phyloP scores from a whole-genome alignment of 2,113 vertebrate genomes.

The Symphodus melops region DNA sequence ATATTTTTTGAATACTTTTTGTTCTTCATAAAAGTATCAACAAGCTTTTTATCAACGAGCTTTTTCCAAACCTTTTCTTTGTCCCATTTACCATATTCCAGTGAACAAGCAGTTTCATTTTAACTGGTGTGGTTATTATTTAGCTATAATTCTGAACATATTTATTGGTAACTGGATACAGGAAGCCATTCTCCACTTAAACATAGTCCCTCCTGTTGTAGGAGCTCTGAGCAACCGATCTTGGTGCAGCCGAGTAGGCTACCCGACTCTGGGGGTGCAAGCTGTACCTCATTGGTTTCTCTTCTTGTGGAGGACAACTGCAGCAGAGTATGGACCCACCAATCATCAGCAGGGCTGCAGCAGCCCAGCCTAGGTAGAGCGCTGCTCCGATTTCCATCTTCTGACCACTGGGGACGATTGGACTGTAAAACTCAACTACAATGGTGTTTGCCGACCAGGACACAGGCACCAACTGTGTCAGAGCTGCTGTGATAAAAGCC shows the following conservation, averaged over 20 bases:
- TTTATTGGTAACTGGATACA: not conserved
- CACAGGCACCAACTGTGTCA: constrained; percentile 89
- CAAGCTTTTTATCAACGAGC: constrained; percentile 2
- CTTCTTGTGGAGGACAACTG: constrained; percentile 89
- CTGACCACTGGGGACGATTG: constrained; percentile 80
- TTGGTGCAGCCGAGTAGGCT: constrained; percentile 86
- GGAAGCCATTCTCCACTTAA: constrained; percentile 69
- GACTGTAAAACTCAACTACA: constrained; percentile 92
- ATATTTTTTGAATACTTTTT: not conserved
- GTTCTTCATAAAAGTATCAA: constrained; percentile 1
- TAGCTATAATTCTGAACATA: constrained; percentile 8
- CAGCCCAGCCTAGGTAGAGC: constrained; percentile 93
- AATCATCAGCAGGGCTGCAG: constrained; percentile 85
- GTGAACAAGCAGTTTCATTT: not conserved
- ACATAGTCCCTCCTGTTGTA: constrained; percentile 95
- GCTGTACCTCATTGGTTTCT: constrained; percentile 79
- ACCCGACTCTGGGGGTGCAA: constrained; percentile 76
- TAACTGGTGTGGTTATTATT: constrained; percentile 10
- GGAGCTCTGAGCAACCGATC: constrained; percentile 82
- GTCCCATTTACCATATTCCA: not conserved
- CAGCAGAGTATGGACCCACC: constrained; percentile 93
- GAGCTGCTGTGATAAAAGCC: constrained; percentile 84
- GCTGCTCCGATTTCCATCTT: constrained; percentile 93
- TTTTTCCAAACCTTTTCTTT: not conserved
- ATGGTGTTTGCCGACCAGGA: constrained; percentile 95